These are phyloP conservation scores for Magallana angulata DNA, from an alignment of 1,140 invertebrate species.

Conservation along the genomic window DNA sequence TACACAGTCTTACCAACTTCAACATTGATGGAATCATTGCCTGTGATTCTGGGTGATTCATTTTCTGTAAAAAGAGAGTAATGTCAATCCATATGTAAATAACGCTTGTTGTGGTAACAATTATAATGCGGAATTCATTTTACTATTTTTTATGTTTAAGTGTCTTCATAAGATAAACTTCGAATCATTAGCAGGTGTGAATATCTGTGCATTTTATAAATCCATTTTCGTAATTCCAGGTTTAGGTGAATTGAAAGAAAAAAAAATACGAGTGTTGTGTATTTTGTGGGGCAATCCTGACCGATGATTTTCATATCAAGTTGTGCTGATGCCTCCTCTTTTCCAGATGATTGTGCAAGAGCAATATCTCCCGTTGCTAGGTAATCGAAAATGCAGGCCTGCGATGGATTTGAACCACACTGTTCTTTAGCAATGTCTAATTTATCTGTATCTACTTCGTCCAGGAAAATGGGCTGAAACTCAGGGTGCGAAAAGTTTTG, in stretches of 20 bases:
- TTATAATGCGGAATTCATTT: no score
- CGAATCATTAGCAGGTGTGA: no score
- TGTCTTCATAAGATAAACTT: no score
- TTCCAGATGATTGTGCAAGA: background rate
- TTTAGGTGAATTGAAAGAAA: no score
- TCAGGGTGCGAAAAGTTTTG: background rate
- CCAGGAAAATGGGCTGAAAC: background rate
- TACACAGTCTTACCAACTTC: background rate
- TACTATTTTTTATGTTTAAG: no score
- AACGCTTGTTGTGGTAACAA: no score
- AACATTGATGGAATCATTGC: background rate
- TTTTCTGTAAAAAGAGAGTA: background rate
- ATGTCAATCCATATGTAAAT: no score
- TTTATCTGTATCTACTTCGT: background rate
- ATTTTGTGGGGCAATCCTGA: background rate
- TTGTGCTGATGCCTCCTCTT: background rate
- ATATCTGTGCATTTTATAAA: no score
- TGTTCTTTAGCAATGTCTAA: background rate
- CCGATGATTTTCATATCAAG: background rate
- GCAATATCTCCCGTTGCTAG: constrained; percentile 10
- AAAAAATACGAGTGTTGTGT: no score
- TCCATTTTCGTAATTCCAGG: no score
- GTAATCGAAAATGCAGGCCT: constrained; percentile 42
- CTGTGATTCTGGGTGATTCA: background rate
- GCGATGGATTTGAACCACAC: background rate